Percentiles rank a stretch among this genome's conserved stretches.
Conservation (phyloP, 2,888 invertebrate genomes). For the Ctena decussata region DNA sequence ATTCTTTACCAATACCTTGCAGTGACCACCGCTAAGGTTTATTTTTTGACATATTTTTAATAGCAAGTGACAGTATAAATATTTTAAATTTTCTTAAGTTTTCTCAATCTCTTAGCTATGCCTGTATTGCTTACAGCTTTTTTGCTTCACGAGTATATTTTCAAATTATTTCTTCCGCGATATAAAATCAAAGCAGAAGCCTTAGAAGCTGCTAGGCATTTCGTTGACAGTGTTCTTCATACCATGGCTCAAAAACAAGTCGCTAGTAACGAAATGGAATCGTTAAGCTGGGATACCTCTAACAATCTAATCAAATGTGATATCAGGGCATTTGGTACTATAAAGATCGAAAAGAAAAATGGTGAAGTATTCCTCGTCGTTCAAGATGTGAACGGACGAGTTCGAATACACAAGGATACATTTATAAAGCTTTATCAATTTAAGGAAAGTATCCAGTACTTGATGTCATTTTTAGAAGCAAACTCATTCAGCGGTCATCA, state of each 20-base stretch:
- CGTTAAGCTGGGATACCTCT: not conserved
- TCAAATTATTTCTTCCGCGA: not conserved
- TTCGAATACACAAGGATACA: not conserved
- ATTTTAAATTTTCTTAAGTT: too few relatives aligned
- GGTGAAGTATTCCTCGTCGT: not conserved
- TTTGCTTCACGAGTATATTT: not conserved
- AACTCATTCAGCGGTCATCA: not conserved
- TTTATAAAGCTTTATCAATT: not conserved
- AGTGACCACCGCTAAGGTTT: too few relatives aligned
- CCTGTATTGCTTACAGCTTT: not conserved
- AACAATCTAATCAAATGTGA: not conserved
- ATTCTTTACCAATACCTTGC: too few relatives aligned
- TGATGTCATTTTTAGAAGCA: slow-evolving; percentile 11
- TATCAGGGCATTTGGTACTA: not conserved
- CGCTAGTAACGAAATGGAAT: not conserved
- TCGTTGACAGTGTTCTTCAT: not conserved
- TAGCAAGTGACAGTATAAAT: too few relatives aligned
- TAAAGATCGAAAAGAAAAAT: slow-evolving; percentile 2
- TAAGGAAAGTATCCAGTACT: slow-evolving; percentile 5
- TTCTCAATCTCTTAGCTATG: too few relatives aligned
- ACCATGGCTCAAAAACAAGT: not conserved
- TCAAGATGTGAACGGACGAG: not conserved
- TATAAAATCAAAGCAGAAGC: too few relatives aligned
- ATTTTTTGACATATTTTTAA: too few relatives aligned
- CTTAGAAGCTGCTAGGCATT: not conserved